Evolutionary conservation across 2,797 vertebrate species (phyloP), one percentile per base, ranked within the genome.

Genomic region (Eleutherodactylus coqui): DNA sequence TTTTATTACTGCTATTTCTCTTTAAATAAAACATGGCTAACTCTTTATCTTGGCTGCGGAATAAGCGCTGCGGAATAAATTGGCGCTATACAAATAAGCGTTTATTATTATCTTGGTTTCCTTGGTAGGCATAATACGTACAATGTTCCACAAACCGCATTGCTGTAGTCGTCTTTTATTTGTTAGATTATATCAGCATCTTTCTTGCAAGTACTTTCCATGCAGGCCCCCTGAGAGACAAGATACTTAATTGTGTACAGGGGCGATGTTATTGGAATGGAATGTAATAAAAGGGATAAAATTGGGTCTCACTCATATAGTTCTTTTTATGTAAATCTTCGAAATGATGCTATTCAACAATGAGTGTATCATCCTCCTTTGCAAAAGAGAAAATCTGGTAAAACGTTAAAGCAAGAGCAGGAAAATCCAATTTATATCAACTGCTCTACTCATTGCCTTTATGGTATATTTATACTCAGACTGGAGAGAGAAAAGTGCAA

Each of bases 111-210:
- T 27, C 53, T 58, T n/a, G 4, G 34, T 41, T 70, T 70, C 36
- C 67, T 41, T 24, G 67, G 8, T 24, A 16, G 13, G 6, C 21
- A 45, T 36, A 32, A 53, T 36, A 32, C 43, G 58, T 82, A 53
- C 62, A 81, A 82, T 67, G 49, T 78, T 36, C 53, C 51, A 29
- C 41, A 51, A 75, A 73, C 72, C 41, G 47, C 41, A 53, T 5
- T 75, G 69, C 41, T 17, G 24, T 60, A 60, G 32, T 81, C 43
- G n/a, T 34, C 11, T 64, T 75, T 70, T 75, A 29, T 47, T 45
- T 49, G 69, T 45, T 49, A 79, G 76, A 27, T 53, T 81, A 67
- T n/a, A 82, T 86, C 78, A 82, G 62, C 55, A 67, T 53, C 70
- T 75, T 86, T 75, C 67, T 49, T 72, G 7, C 84, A 80, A 81